phyloP scores from a whole-genome alignment of 2,797 vertebrate species.

The Mustela erminea region DNA sequence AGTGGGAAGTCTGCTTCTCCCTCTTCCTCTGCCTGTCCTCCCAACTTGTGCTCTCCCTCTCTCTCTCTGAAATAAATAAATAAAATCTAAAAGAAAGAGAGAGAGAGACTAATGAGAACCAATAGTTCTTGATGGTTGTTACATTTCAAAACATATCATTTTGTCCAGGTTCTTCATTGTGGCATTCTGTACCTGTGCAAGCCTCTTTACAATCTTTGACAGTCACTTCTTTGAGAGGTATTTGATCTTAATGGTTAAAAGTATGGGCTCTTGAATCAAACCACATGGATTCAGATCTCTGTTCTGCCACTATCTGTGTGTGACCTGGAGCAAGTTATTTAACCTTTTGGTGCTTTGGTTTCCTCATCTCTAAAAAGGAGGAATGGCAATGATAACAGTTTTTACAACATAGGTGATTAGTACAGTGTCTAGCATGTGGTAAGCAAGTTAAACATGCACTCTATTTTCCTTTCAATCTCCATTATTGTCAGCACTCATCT shows the following conservation, averaged over 20 bases:
- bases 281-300: constrained; percentile 26
- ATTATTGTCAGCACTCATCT: neutral
- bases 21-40: neutral
- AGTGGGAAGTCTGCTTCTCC: neutral
- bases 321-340: constrained; percentile 64
- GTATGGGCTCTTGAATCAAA: constrained; percentile 42
- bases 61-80: neutral
- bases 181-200: neutral
- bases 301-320: neutral
- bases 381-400: neutral
- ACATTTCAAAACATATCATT: neutral
- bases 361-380: neutral
- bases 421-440: neutral
- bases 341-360: constrained; percentile 57
- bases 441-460: neutral
- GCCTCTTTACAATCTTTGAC: neutral
- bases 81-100: neutral
- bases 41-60: neutral
- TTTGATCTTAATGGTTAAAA: constrained; percentile 67
- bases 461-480: neutral
- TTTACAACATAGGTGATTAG: neutral
- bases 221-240: neutral
- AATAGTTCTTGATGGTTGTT: neutral
- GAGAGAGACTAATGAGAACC: neutral
- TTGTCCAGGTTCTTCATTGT: neutral